Percentiles rank a stretch among this genome's conserved stretches.
Evolutionary conservation across 1,140 invertebrate genomes (phyloP).

Genomic region (Euwallacea similis): DNA sequence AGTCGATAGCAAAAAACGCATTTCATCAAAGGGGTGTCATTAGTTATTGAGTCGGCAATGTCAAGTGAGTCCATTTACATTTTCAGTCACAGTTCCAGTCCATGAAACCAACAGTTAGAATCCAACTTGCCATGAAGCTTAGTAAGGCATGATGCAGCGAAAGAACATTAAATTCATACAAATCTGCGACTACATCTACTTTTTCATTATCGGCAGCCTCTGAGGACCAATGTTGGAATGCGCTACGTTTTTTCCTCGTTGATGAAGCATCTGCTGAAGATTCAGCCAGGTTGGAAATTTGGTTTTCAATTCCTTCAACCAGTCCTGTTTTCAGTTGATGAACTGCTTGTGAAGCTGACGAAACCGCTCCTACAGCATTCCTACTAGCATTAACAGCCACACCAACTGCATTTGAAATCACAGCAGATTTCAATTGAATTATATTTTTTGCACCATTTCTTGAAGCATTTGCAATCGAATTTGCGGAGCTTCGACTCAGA

Average conservation of each 20-base stretch:
- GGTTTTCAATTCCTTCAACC: slow-evolving; percentile 12
- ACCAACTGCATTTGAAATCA: background rate
- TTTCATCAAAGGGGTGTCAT: too few relatives aligned
- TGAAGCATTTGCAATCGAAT: background rate
- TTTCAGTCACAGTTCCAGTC: background rate
- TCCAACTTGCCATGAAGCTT: slow-evolving; percentile 27
- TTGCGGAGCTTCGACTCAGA: background rate
- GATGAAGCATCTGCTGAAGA: slow-evolving; percentile 6
- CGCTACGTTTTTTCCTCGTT: slow-evolving; percentile 6
- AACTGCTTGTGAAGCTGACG: slow-evolving; percentile 6
- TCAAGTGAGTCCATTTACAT: slow-evolving; percentile 14
- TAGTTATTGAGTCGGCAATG: background rate
- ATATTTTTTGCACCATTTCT: background rate
- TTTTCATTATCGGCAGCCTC: background rate
- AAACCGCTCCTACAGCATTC: background rate
- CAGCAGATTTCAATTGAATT: slow-evolving; percentile 6
- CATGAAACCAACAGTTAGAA: slow-evolving; percentile 9
- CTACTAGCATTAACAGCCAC: slow-evolving; percentile 11
- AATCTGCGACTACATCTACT: slow-evolving; percentile 18
- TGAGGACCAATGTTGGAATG: background rate
- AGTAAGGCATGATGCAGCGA: slow-evolving; percentile 23
- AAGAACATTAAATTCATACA: slow-evolving; percentile 27
- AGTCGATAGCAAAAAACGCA: too few relatives aligned
- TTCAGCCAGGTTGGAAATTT: slow-evolving; percentile 15
- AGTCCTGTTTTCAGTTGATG: slow-evolving; percentile 9